Percentiles rank a stretch among this genome's conserved stretches.
Evolutionary conservation across 2,888 invertebrate genomes (phyloP).

Genomic region (Drosophila percnosoma): DNA sequence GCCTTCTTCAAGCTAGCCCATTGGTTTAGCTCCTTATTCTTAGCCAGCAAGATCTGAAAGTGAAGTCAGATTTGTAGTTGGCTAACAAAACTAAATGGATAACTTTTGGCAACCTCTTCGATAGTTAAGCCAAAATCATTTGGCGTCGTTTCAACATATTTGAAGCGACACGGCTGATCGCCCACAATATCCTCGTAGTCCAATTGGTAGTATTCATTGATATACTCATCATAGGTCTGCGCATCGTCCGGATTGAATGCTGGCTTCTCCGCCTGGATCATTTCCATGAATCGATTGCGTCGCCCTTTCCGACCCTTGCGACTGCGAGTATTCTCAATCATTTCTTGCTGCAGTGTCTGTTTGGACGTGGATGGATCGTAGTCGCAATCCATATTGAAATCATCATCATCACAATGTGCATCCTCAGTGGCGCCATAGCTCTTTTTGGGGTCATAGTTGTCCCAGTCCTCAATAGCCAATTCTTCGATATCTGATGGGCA

Average conservation of each 20-base stretch:
- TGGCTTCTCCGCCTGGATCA: slow-evolving; percentile 91
- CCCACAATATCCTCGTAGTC: slow-evolving; percentile 98
- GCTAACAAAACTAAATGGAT: rapidly evolving
- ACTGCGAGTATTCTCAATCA: slow-evolving; percentile 86
- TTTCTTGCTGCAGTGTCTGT: slow-evolving; percentile 86
- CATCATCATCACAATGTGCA: slow-evolving; percentile 91
- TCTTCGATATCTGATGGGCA: slow-evolving; percentile 91
- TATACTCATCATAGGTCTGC: slow-evolving; percentile 92
- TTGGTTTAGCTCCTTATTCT: slow-evolving; percentile 96
- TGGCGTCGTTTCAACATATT: slow-evolving; percentile 94
- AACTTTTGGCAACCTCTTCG: slow-evolving; percentile 90
- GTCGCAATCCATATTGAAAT: slow-evolving; percentile 96
- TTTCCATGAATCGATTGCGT: slow-evolving; percentile 91
- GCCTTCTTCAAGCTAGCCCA: slow-evolving; percentile 97
- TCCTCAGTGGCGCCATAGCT: slow-evolving; percentile 76
- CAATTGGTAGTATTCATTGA: slow-evolving; percentile 97
- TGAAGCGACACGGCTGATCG: slow-evolving; percentile 95
- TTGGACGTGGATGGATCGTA: slow-evolving; percentile 87
- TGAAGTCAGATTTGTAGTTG: neutral
- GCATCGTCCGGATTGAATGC: slow-evolving; percentile 92
- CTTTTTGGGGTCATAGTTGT: slow-evolving; percentile 87
- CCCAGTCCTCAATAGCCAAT: slow-evolving; percentile 84
- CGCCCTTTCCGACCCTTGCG: slow-evolving; percentile 88
- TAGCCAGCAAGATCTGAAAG: slow-evolving; percentile 93
- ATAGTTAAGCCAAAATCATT: slow-evolving; percentile 96